phyloP scores from a whole-genome alignment of 2,888 invertebrate species.

The Amaurobius ferox region DNA sequence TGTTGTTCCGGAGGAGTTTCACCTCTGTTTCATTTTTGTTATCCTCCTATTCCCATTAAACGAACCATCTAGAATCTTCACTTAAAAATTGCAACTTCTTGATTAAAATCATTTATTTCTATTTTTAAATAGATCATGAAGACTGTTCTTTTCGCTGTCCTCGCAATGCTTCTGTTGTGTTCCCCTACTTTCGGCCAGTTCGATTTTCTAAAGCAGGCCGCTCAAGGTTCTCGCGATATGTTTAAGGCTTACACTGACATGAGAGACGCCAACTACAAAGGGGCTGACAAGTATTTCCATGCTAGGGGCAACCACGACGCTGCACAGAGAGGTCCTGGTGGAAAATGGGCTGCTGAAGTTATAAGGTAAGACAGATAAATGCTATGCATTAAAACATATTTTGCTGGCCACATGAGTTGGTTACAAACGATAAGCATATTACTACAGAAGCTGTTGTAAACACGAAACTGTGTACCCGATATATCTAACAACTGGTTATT shows the following conservation, averaged over 20 bases:
- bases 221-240: constrained; percentile 45
- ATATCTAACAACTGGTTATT: too few relatives aligned
- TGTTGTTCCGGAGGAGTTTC: too few relatives aligned
- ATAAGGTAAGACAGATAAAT: constrained; percentile 38
- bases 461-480: too few relatives aligned
- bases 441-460: too few relatives aligned
- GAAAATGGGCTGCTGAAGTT: constrained; percentile 49
- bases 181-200: constrained; percentile 23
- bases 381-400: too few relatives aligned
- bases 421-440: too few relatives aligned
- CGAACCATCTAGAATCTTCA: too few relatives aligned
- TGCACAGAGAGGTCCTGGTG: constrained; percentile 60
- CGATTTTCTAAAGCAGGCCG: constrained; percentile 20
- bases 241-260: constrained; percentile 35
- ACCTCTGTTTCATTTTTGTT: too few relatives aligned
- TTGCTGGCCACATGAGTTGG: too few relatives aligned
- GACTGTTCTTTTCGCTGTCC: not conserved
- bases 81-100: too few relatives aligned
- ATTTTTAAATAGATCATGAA: not conserved
- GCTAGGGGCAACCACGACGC: constrained; percentile 58
- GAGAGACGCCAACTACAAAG: constrained; percentile 59
- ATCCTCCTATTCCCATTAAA: too few relatives aligned
- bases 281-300: constrained; percentile 64
- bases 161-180: not conserved
- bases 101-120: too few relatives aligned